Base-by-base conservation (phyloP, 2,888 invertebrate species). In the Iselma pallidipennis region DNA sequence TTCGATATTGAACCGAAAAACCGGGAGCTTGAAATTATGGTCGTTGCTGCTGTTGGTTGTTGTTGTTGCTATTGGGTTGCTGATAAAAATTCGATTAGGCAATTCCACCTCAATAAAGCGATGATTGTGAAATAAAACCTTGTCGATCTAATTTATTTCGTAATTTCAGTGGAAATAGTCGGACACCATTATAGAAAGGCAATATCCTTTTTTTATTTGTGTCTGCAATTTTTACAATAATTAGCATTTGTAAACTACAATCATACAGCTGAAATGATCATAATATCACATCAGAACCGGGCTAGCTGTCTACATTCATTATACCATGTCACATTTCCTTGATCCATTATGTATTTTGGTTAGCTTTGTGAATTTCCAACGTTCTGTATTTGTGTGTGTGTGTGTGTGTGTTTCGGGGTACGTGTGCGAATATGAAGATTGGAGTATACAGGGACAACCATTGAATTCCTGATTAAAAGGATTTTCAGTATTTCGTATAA, bases 401-500 rank as follows among this genome's bases (percentile, higher is more conserved):
- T 56, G 21, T 21, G 19, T 14, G 19, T 42, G 42, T 19, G 16
- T 19, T 42, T 10, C n/a, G n/a, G n/a, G n/a, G n/a, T n/a, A 9
- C 16, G 10, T 42, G 9, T 16, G 2, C 5, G 10, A 54, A 54
- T 48, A 55, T 54, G 31, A 59, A 53, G 49, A 59, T 59, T 37
- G 45, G 55, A 55, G 61, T 51, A 45, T 19, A 42, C 2, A 19
- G 9, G 62, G 55, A 53, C 57, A 42, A 59, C 57, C 67, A 72
- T 70, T 70, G 72, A 74, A 74, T 74, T 74, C 67, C 66, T 71
- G 72, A 73, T 74, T 74, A 73, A 73, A 73, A 74, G 72, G 73
- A 71, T 74, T 74, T 69, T 29, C 65, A 68, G 62, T 66, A 66
- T 69, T 66, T 70, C 71, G 64, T 68, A 66, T 69, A 74, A 73